These are phyloP conservation scores for Didymodactylos carnosus DNA, from an alignment of 2,888 invertebrate species.

Conservation along the genomic window DNA sequence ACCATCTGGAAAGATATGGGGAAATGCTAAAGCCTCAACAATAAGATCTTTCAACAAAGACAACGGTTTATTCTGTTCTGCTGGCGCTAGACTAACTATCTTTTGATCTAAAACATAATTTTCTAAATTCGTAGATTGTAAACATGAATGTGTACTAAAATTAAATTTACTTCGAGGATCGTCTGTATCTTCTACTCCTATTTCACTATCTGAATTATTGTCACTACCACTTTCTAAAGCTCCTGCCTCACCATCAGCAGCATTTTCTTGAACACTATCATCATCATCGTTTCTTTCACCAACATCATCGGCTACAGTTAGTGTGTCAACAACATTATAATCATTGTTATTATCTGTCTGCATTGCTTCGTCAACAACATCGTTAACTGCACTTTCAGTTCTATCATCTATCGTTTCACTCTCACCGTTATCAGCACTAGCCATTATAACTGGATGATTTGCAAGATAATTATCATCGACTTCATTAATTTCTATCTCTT, in stretches of 20 bases:
- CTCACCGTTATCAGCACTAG: background rate
- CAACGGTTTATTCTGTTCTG: conserved; percentile 19
- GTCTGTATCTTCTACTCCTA: too few species aligned
- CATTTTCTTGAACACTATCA: too few species aligned
- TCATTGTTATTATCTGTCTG: too few species aligned
- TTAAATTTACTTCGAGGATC: background rate
- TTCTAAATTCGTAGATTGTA: background rate
- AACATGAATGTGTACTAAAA: background rate
- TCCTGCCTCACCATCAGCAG: too few species aligned
- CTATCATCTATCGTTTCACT: background rate
- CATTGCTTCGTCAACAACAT: background rate
- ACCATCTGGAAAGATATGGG: background rate
- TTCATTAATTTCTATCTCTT: conserved; percentile 17
- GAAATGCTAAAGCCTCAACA: conserved; percentile 19
- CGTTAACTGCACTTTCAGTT: background rate
- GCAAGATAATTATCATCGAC: conserved; percentile 17
- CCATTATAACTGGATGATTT: background rate
- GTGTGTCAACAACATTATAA: too few species aligned
- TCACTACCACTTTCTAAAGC: too few species aligned
- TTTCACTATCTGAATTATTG: too few species aligned
- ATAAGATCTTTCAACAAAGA: conserved; percentile 19
- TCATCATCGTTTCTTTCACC: background rate
- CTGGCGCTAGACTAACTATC: conserved; percentile 18
- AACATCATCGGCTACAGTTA: background rate
- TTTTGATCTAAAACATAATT: conserved; percentile 8